phyloP scores from a whole-genome alignment of 2,113 vertebrate species.

The Perca schrenkii region DNA sequence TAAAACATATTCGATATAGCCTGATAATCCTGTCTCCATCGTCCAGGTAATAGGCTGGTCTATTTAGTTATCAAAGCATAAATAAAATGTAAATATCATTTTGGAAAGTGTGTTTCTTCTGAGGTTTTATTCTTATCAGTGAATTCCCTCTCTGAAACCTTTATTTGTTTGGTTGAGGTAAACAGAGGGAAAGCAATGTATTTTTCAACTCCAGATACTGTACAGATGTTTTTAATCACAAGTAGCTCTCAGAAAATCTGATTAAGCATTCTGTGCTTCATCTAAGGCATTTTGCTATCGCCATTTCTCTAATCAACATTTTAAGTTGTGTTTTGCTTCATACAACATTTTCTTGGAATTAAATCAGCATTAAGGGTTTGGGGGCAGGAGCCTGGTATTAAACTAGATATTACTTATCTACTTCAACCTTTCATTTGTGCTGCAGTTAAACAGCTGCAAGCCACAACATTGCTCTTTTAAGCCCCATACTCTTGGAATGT shows the following conservation, averaged over 20 bases:
- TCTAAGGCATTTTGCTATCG: conserved; percentile 33
- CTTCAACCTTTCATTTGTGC: conserved; percentile 41
- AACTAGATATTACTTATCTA: conserved; percentile 65
- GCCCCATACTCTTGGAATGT: conserved; percentile 45
- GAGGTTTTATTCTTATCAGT: conserved; percentile 54
- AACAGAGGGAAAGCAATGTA: conserved; percentile 32
- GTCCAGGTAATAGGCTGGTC: conserved; percentile 80
- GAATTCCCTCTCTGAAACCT: conserved; percentile 15
- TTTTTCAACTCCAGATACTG: conserved; percentile 54
- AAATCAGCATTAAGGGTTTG: conserved; percentile 48
- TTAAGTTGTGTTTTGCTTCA: conserved; percentile 59
- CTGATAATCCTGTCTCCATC: conserved; percentile 81
- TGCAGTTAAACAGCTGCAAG: conserved; percentile 50
- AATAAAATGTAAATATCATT: conserved; percentile 84
- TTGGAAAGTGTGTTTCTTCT: conserved; percentile 70
- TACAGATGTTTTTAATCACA: conserved; percentile 44
- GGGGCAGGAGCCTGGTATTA: conserved; percentile 45
- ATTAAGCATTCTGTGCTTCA: conserved; percentile 42
- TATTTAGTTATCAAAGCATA: conserved; percentile 84
- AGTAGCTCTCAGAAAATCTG: conserved; percentile 44
- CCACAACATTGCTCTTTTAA: conserved; percentile 51
- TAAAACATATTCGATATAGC: conserved; percentile 77
- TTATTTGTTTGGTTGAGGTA: conserved; percentile 36
- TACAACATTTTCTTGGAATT: conserved; percentile 51
- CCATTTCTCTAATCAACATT: conserved; percentile 41